A percentile compares a stretch with the other conserved stretches of the same genome.
phyloP scores from a whole-genome alignment of 1,140 invertebrate genomes.

The Rhyzopertha dominica region DNA sequence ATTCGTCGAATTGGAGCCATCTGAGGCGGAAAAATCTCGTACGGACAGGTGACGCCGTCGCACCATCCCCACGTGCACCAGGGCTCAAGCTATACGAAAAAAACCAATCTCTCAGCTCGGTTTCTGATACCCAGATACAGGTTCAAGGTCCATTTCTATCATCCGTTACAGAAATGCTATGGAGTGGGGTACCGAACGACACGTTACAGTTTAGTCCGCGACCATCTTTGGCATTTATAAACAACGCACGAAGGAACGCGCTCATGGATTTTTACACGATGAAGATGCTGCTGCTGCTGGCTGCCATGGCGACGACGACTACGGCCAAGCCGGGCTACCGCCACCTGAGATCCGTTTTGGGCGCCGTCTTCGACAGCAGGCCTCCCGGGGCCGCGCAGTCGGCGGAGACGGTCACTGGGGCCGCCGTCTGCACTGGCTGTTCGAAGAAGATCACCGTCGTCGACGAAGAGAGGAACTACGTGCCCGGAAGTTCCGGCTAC shows the following conservation, averaged over 20 bases:
- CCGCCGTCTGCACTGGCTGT: slow-evolving; percentile 20
- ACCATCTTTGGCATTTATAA: slow-evolving; percentile 35
- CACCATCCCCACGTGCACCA: no score
- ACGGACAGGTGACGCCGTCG: no score
- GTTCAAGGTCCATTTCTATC: slow-evolving; percentile 46
- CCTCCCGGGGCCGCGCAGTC: slow-evolving; percentile 10
- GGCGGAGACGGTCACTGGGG: neutral
- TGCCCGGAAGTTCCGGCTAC: slow-evolving; percentile 11
- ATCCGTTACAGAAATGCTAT: slow-evolving; percentile 42
- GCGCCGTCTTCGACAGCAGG: slow-evolving; percentile 27
- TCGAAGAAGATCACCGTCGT: slow-evolving; percentile 25
- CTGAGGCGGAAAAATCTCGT: no score
- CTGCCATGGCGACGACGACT: slow-evolving; percentile 9
- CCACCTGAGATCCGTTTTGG: slow-evolving; percentile 29
- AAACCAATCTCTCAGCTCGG: no score
- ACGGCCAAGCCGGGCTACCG: slow-evolving; percentile 2
- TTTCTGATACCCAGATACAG: slow-evolving; percentile 26
- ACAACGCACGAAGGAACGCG: slow-evolving; percentile 19
- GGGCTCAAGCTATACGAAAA: no score
- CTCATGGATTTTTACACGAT: neutral
- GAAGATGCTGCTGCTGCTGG: slow-evolving; percentile 15
- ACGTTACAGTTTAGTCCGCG: slow-evolving; percentile 38
- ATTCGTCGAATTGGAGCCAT: no score
- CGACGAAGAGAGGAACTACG: slow-evolving; percentile 16
- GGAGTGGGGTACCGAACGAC: slow-evolving; percentile 35